phyloP scores from a whole-genome alignment of 1,140 invertebrate species.

The Drosophila triauraria region DNA sequence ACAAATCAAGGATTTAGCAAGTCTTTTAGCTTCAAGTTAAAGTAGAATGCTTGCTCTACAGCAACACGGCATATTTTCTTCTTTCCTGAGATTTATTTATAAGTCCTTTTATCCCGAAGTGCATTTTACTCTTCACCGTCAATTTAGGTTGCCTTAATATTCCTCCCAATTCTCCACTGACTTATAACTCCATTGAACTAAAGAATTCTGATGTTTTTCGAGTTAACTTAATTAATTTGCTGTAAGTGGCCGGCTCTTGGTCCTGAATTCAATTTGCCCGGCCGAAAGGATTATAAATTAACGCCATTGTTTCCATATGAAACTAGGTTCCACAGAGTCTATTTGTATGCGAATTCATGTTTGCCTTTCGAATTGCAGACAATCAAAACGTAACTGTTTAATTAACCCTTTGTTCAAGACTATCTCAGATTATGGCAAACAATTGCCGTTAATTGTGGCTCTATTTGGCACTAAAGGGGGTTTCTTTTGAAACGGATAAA shows the following conservation, averaged over 20 bases:
- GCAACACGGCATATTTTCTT: not conserved
- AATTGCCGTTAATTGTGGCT: conserved; percentile 60
- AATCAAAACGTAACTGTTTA: conserved; percentile 48
- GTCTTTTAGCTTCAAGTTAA: not conserved
- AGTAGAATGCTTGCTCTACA: too few species aligned
- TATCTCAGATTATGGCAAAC: conserved; percentile 46
- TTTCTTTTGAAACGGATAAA: conserved; percentile 24
- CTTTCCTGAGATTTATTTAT: not conserved
- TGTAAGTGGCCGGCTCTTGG: conserved; percentile 18
- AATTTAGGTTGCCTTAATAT: not conserved
- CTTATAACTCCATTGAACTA: conserved; percentile 1
- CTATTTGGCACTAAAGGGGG: conserved; percentile 33
- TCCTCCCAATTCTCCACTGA: not conserved
- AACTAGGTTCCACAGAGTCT: not conserved
- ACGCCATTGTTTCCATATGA: conserved; percentile 38
- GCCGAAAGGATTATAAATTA: conserved; percentile 45
- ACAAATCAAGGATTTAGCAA: conserved; percentile 8
- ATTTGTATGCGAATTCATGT: conserved; percentile 2
- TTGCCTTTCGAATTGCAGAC: conserved; percentile 18
- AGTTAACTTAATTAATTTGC: conserved; percentile 20
- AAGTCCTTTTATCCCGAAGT: conserved; percentile 3
- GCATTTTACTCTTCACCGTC: conserved; percentile 5
- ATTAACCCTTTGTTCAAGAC: conserved; percentile 65
- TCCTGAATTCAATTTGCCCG: conserved; percentile 29
- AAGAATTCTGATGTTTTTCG: conserved; percentile 10